Evolutionary conservation across 2,113 vertebrate genomes (phyloP).

Genomic region (Erpornis zantholeuca): DNA sequence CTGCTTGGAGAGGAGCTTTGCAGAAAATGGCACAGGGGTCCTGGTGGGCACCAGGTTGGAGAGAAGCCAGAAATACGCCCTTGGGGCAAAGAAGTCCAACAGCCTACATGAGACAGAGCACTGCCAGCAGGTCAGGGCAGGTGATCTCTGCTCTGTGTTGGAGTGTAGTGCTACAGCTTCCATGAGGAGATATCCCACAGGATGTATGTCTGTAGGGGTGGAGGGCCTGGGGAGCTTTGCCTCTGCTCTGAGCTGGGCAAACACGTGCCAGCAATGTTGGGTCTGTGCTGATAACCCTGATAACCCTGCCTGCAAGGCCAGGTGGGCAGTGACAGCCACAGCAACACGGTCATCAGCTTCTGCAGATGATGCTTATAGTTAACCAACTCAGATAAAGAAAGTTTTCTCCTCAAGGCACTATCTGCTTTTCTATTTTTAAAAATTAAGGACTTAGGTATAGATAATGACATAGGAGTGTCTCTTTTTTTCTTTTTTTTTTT

Average conservation of each 20-base stretch:
- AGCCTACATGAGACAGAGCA: neutral
- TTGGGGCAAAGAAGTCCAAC: neutral
- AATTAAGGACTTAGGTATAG: neutral
- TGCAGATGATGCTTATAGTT: neutral
- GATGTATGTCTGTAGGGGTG: fast-evolving
- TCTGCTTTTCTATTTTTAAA: neutral
- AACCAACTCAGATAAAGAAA: neutral
- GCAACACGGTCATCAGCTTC: neutral
- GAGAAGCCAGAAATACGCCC: neutral
- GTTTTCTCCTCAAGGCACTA: neutral
- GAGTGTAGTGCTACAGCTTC: fast-evolving
- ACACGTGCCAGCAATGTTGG: fast-evolving
- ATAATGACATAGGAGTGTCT: too few relatives aligned
- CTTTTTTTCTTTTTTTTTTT: neutral
- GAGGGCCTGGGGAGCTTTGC: neutral
- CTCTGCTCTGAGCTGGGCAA: neutral
- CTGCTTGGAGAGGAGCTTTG: neutral
- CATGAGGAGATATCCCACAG: neutral
- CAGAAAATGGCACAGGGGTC: neutral
- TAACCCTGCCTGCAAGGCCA: neutral
- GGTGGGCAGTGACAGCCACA: neutral
- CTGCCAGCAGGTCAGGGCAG: neutral
- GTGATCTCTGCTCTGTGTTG: neutral
- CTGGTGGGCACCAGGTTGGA: neutral
- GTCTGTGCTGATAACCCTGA: neutral